Base-by-base conservation (phyloP, 2,113 vertebrate species). In the Raja brachyura region DNA sequence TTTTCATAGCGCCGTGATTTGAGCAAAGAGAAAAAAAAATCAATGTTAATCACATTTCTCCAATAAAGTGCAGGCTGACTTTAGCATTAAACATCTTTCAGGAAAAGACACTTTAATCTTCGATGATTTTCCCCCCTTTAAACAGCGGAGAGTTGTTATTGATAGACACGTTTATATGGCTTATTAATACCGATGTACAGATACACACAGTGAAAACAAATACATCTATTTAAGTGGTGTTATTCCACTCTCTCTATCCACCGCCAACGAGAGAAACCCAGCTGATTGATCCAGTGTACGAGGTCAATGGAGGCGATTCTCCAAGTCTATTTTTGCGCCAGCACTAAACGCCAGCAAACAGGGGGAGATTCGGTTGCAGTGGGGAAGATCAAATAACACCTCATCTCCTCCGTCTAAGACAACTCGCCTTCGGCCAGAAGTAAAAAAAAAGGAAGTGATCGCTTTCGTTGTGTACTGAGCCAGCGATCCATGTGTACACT, bases 31-130 rank as follows among this genome's bases (percentile, higher is more conserved):
- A 28, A 14, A 48, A 48, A n/a, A 88, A 88, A 88, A 88, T 88
- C 83, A 88, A 88, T 88, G n/a, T 88, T 88, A 88, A 88, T 88
- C 59, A 88, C 11, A 63, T 88, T 63, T n/a, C 59, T 88, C 83
- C 59, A 66, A 88, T 88, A 66, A 88, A 31, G 16, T 88, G n/a
- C 59, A 88, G 59, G n/a, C 83, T 63, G 79, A 59, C 48, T 83
- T 88, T 33, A 88, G 28, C 83, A 88, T 31, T 88, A 88, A 88
- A 66, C 59, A 88, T 88, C 83, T 31, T 88, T 88, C 59, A 31
- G 59, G 59, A n/a, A n/a, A 88, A 31, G 28, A 33, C 13, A 63
- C 28, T 31, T 88, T 31, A 63, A 63, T 88, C 83, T 88, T 88
- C 59, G 11, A 33, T 77, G 6, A 31, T 31, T 63, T 86, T 7